These are phyloP conservation scores for Azorinus chamasolen DNA, from an alignment of 2,888 invertebrate species.

Conservation along the genomic window DNA sequence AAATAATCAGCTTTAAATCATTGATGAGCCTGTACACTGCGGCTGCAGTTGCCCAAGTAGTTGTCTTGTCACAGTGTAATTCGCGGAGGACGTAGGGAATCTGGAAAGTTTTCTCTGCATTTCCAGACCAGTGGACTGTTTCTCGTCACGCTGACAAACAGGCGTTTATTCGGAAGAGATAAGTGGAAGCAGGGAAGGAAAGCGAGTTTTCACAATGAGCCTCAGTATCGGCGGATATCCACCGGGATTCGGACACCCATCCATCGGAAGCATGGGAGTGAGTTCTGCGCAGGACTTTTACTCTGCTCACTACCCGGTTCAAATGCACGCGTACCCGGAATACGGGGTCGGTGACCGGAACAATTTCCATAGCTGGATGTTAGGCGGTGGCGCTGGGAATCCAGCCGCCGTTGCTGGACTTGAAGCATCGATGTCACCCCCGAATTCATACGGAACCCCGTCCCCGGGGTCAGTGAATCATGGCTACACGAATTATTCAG, in stretches of 20 bases:
- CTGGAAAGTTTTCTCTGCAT: slow-evolving; percentile 25
- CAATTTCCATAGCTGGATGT: slow-evolving; percentile 79
- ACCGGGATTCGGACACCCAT: slow-evolving; percentile 79
- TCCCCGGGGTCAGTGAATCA: slow-evolving; percentile 15
- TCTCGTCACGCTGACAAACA: slow-evolving; percentile 67
- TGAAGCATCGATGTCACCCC: slow-evolving; percentile 22
- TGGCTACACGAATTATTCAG: slow-evolving; percentile 3
- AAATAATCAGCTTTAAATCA: slow-evolving; percentile 65
- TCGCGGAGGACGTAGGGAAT: slow-evolving; percentile 37
- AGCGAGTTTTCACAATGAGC: slow-evolving; percentile 70
- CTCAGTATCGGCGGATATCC: slow-evolving; percentile 81
- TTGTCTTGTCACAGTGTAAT: slow-evolving; percentile 36
- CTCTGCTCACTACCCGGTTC: slow-evolving; percentile 72
- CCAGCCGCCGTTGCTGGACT: slow-evolving; percentile 40
- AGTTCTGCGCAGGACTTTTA: slow-evolving; percentile 43
- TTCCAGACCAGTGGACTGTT: slow-evolving; percentile 48
- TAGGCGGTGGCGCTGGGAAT: slow-evolving; percentile 68
- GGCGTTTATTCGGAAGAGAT: slow-evolving; percentile 51
- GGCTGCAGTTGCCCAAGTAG: slow-evolving; percentile 24
- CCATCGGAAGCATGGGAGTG: slow-evolving; percentile 60
- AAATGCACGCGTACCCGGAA: slow-evolving; percentile 69
- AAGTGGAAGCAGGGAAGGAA: slow-evolving; percentile 36
- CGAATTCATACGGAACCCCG: slow-evolving; percentile 69
- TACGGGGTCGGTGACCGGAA: slow-evolving; percentile 71
- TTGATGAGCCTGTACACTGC: slow-evolving; percentile 47